A percentile compares a stretch with the other conserved stretches of the same genome.
These are phyloP conservation scores for Illadopsis cleaveri DNA, from an alignment of 2,113 vertebrate genomes.

Conservation along the genomic window DNA sequence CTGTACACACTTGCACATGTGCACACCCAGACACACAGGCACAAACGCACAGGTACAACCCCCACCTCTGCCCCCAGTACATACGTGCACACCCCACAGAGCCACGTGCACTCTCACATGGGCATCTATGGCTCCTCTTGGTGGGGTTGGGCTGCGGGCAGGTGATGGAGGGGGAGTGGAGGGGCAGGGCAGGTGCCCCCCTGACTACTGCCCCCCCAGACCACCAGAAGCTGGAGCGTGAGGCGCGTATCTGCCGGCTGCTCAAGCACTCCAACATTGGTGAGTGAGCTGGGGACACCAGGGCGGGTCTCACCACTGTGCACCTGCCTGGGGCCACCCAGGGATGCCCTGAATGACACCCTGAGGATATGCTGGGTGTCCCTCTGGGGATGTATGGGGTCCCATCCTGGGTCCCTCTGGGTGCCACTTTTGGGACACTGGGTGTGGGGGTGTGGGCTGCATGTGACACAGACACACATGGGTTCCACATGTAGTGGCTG, in stretches of 20 bases:
- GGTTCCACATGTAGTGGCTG: background rate
- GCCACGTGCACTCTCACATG: fast-evolving
- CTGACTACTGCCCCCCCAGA: constrained; percentile 72
- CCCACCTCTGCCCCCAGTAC: background rate
- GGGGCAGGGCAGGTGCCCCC: background rate
- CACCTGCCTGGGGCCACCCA: no score
- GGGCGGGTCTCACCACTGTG: background rate
- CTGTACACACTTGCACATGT: no score
- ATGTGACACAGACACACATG: background rate
- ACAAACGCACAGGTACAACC: background rate
- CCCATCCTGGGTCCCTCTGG: background rate
- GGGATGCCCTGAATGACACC: no score
- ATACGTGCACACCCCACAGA: background rate
- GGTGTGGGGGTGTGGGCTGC: background rate
- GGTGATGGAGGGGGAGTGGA: background rate
- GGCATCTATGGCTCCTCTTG: fast-evolving
- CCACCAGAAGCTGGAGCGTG: constrained; percentile 95
- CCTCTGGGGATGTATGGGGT: background rate
- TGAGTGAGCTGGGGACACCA: constrained; percentile 59
- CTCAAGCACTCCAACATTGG: constrained; percentile 96
- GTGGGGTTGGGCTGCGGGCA: background rate
- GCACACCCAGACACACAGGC: background rate
- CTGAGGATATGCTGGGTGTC: fast-evolving
- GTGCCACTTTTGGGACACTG: background rate
- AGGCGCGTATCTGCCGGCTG: constrained; percentile 93